These are phyloP conservation scores for Misgurnus anguillicaudatus DNA, from an alignment of 2,113 vertebrate genomes.

Conservation along the genomic window DNA sequence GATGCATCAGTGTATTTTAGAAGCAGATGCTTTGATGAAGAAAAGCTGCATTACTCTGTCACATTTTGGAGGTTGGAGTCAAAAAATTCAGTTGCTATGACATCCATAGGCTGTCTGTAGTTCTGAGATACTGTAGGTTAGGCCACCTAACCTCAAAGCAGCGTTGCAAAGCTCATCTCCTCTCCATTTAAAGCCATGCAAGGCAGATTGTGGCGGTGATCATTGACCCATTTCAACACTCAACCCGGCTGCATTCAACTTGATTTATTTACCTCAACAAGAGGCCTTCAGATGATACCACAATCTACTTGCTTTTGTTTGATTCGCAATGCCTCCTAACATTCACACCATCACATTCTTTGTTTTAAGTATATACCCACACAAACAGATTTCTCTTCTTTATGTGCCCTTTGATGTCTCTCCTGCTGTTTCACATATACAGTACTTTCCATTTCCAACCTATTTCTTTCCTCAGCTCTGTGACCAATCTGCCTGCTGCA, in stretches of 20 bases:
- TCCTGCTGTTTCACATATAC: conserved; percentile 34
- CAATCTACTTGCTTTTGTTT: background rate
- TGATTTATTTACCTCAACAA: conserved; percentile 25
- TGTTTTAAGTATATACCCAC: background rate
- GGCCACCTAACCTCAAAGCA: background rate
- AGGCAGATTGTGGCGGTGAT: background rate
- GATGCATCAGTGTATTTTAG: background rate
- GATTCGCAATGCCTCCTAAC: conserved; percentile 23
- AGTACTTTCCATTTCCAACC: conserved; percentile 26
- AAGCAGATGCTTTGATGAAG: background rate
- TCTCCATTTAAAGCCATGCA: conserved; percentile 15
- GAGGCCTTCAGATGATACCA: background rate
- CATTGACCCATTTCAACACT: conserved; percentile 2
- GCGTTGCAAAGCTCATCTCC: background rate
- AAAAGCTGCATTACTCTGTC: background rate
- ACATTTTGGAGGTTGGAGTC: background rate
- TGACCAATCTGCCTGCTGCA: conserved; percentile 42
- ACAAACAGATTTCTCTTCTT: conserved; percentile 4
- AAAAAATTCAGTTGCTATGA: conserved; percentile 49
- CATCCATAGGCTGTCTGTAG: conserved; percentile 32
- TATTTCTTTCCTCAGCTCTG: conserved; percentile 11
- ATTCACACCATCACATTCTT: background rate
- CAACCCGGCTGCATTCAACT: background rate
- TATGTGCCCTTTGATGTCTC: background rate
- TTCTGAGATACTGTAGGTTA: background rate